Base-by-base conservation (phyloP, 1,140 invertebrate species). In the Subanguina moxae region DNA sequence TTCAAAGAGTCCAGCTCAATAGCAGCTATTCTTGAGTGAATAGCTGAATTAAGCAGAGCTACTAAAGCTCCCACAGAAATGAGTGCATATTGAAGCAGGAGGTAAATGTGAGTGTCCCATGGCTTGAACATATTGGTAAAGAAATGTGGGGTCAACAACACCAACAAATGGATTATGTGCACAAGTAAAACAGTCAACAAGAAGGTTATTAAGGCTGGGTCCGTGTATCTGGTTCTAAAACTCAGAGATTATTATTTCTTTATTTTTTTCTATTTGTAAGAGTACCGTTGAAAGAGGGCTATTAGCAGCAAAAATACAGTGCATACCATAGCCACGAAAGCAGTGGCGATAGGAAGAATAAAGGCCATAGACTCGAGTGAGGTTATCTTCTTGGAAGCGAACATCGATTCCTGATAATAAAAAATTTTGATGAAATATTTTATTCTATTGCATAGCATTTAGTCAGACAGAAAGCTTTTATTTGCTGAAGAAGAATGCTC, bases 291-390 rank as follows among this genome's bases (percentile, higher is more conserved):
- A 52, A 73, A 73, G 0, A 72, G 0, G 13, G 19, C 28, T 28
- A 74, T 61, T 15, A 65, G 46, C 17, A 78, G 57, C 38, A 78
- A 21, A 48, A 76, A 59, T 15, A 76, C 21, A 17, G 43, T 59
- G 28, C 30, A 66, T n/a, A 75, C 28, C 17, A 69, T 43, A 32
- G 57, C 52, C 32, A 69, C 42, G 0, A 63, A 67, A 25, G 62
- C 43, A 43, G 76, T 62, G 32, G 58, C 46, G 21, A 74, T 73
- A 19, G 71, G 69, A 9, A 76, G 62, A 0, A 42, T 57, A 38
- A 62, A 42, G 28, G 45, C 67, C 9, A 72, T 61, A 25, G 67
- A 19, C 30, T 52, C 28, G 17, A 43, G 23, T 8, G 27, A 23
- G 21, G 59, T 42, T 23, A 42, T 30, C 17, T 59, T 64, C 15